phyloP scores from a whole-genome alignment of 2,797 vertebrate species.

The Oreochromis grahami region DNA sequence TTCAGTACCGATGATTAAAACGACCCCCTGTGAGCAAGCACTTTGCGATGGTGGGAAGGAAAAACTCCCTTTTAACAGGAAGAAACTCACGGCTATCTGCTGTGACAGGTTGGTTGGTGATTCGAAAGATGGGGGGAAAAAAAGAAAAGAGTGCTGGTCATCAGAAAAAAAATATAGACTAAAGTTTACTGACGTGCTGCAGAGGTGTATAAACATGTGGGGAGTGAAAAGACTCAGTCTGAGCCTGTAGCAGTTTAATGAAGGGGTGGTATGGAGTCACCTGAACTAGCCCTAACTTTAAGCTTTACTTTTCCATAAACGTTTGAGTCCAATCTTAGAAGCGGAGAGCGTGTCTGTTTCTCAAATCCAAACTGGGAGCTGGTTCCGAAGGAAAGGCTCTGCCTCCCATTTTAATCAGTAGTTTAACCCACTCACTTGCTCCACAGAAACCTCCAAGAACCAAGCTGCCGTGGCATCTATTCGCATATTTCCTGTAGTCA shows the following conservation, averaged over 20 bases:
- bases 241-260: neutral
- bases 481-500: conserved; percentile 41
- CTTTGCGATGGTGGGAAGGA: neutral
- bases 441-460: neutral
- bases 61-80: neutral
- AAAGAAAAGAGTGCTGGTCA: accelerated
- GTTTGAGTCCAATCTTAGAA: neutral
- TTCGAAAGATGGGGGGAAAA: neutral
- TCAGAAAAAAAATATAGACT: neutral
- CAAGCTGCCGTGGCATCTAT: neutral
- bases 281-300: neutral
- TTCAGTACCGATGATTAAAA: neutral
- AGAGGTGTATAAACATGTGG: neutral
- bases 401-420: neutral
- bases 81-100: neutral
- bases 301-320: neutral
- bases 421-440: neutral
- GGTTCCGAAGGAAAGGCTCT: accelerated
- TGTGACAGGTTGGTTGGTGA: accelerated
- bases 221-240: neutral
- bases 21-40: accelerated
- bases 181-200: neutral
- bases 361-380: neutral
- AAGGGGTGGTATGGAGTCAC: accelerated
- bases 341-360: neutral